Evolutionary conservation across 2,797 vertebrate genomes (phyloP).

Genomic region (Hydrophis major): DNA sequence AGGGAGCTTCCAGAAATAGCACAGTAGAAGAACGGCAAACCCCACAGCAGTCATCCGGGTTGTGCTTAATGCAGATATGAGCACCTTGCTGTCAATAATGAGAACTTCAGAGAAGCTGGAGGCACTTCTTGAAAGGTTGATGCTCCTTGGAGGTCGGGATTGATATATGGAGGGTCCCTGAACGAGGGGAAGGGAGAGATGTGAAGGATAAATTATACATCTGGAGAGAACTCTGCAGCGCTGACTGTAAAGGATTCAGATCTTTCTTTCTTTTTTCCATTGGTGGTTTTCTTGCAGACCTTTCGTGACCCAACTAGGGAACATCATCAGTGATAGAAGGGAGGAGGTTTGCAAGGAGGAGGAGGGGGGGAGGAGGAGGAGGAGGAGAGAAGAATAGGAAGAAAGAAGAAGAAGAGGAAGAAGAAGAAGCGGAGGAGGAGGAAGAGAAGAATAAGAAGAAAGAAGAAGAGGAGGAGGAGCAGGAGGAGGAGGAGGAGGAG

Average conservation of each 20-base stretch:
- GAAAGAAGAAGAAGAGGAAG: too few relatives aligned
- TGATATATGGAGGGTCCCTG: slow-evolving; percentile 37
- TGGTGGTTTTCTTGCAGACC: background rate
- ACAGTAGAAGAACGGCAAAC: slow-evolving; percentile 1
- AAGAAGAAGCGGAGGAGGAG: too few relatives aligned
- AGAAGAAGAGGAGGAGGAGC: too few relatives aligned
- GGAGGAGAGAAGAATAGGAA: too few relatives aligned
- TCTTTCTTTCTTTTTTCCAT: background rate
- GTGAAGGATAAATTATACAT: slow-evolving; percentile 39
- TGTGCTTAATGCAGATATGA: background rate
- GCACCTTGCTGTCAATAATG: background rate
- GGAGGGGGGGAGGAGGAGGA: too few relatives aligned
- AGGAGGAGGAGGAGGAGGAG: too few relatives aligned
- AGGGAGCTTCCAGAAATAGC: slow-evolving; percentile 36
- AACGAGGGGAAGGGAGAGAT: slow-evolving; percentile 21
- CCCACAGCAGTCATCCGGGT: background rate
- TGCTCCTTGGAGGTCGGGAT: slow-evolving; percentile 11
- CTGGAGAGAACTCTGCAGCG: slow-evolving; percentile 19
- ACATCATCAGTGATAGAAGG: too few relatives aligned
- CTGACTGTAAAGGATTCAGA: slow-evolving; percentile 28
- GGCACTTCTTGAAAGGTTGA: slow-evolving; percentile 35
- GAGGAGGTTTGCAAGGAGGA: too few relatives aligned
- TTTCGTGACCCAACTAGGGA: too few relatives aligned
- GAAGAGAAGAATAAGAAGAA: too few relatives aligned
- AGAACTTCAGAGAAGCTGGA: background rate